Percentiles rank a stretch among this genome's conserved stretches.
These are phyloP conservation scores for Phoebastria nigripes DNA, from an alignment of 2,797 vertebrate genomes.

Conservation along the genomic window DNA sequence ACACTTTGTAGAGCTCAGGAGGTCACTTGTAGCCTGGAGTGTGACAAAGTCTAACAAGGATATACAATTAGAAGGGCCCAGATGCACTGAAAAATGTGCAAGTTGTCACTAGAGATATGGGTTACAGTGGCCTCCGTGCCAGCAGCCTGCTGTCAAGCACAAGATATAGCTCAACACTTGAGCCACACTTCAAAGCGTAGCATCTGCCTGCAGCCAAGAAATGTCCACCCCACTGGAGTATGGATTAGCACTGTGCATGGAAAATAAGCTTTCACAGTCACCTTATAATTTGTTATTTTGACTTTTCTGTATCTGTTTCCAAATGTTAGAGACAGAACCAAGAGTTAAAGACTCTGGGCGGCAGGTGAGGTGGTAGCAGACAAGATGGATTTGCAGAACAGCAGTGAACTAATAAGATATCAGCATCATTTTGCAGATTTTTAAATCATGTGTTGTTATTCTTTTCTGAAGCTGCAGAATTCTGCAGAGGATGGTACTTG, in stretches of 20 bases:
- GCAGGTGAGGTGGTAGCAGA: background rate
- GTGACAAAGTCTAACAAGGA: background rate
- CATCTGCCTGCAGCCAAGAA: background rate
- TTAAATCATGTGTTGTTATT: background rate
- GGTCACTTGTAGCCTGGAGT: background rate
- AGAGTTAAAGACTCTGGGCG: background rate
- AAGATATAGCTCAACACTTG: background rate
- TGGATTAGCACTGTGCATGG: background rate
- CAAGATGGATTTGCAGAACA: background rate
- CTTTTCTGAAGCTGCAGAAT: background rate
- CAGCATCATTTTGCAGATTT: background rate
- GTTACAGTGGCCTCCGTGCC: background rate
- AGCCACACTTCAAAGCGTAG: background rate
- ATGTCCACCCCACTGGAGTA: background rate
- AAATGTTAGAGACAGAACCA: background rate
- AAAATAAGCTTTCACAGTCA: background rate
- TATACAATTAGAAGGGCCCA: background rate
- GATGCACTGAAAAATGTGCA: background rate
- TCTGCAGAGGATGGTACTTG: background rate
- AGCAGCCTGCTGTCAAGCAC: background rate
- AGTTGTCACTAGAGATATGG: background rate
- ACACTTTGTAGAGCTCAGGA: background rate
- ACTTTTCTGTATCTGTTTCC: background rate
- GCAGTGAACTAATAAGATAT: background rate
- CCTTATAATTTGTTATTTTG: background rate